Evolutionary conservation across 2,888 invertebrate genomes (phyloP), one percentile per base, ranked within the genome.

Genomic region (Ophion ellenae): DNA sequence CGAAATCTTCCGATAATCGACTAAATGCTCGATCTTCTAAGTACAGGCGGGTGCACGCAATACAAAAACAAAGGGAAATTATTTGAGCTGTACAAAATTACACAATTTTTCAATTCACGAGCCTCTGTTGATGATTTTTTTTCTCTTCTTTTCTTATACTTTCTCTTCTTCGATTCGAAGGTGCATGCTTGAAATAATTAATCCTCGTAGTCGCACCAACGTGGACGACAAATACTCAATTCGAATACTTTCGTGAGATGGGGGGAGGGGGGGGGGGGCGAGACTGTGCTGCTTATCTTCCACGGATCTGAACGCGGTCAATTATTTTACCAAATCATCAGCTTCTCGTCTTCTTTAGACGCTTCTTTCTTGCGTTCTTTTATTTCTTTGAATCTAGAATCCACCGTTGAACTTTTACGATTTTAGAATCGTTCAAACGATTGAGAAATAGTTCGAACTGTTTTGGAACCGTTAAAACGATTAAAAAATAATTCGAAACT

Each of bases 31-130:
- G 17, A 66, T 79, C 40, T 69, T 57, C 57, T 70, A 74, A 81
- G 80, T 81, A 81, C 74, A 11, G 61, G 73, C 17, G 36, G 61
- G 17, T 36, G 20, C 17, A n/a, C 11, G n/a, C 3, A 82, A 71
- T 75, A 66, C 47, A 75, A 82, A 10, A 36, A 76, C 36, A 73
- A 76, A 71, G 36, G 40, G 10, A 53, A 82, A 24, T 11, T 9
- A 3, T 59, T 32, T 71, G 28, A 32, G n/a, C 59, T 78, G 47
- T 47, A 47, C 47, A 74, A 78, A 61, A 59, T 69, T 66, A 59
- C 28, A 76, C 64, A 77, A 59, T 59, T 75, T 78, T 70, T 59
- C 45, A 32, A 71, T 82, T 76, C 79, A 85, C 81, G 75, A 85
- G 79, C 75, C 85, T 82, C 78, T 81, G 63, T 53, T 24, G 66